A percentile compares a stretch with the other conserved stretches of the same genome.
Evolutionary conservation across 1,140 invertebrate species (phyloP).

Genomic region (Ericerus pela): DNA sequence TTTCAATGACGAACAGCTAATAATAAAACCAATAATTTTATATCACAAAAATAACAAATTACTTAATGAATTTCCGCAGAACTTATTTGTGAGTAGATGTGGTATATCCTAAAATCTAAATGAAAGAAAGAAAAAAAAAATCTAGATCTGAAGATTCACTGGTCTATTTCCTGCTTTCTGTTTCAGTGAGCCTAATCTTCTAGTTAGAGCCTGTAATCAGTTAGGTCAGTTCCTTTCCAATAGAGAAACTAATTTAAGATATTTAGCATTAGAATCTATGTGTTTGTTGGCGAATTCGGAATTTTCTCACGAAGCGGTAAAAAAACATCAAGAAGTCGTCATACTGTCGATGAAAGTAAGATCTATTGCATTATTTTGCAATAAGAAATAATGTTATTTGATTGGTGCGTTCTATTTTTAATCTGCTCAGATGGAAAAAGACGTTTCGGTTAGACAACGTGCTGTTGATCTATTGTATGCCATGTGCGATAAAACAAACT

Average conservation of each 20-base stretch:
- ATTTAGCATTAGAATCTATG: conserved; percentile 97
- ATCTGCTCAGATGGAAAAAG: conserved; percentile 73
- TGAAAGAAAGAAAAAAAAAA: no score
- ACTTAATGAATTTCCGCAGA: no score
- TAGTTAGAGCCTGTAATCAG: conserved; percentile 97
- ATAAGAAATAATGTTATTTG: background rate
- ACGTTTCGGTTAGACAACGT: conserved; percentile 95
- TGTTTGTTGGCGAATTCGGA: conserved; percentile 97
- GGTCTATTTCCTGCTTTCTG: conserved; percentile 18
- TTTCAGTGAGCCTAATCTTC: conserved; percentile 78
- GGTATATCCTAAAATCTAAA: no score
- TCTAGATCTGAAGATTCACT: no score
- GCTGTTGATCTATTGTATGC: conserved; percentile 99
- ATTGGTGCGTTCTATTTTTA: conserved; percentile 14
- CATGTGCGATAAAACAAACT: conserved; percentile 99
- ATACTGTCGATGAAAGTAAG: conserved; percentile 89
- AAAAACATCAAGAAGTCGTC: conserved; percentile 99
- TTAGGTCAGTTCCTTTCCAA: conserved; percentile 97
- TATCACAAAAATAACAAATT: no score
- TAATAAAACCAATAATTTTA: no score
- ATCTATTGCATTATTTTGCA: background rate
- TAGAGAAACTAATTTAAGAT: conserved; percentile 94
- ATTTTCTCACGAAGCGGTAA: conserved; percentile 99
- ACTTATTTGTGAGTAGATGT: no score
- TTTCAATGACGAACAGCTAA: no score